These are phyloP conservation scores for Clanis bilineata DNA, from an alignment of 2,888 invertebrate genomes.

Conservation along the genomic window DNA sequence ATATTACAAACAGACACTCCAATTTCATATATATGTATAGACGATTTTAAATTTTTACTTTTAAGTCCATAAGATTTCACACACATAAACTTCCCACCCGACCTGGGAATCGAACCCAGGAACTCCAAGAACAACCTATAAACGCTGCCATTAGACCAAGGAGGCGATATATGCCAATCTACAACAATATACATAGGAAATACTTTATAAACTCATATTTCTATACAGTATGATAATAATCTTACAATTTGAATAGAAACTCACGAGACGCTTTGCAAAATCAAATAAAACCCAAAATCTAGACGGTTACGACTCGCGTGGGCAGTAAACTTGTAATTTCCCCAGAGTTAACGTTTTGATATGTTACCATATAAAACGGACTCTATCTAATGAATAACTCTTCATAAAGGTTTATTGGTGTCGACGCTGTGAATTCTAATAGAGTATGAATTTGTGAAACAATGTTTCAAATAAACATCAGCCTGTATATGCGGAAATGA, in stretches of 20 bases:
- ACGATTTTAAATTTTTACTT: too few species aligned
- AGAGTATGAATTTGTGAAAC: constrained; percentile 36
- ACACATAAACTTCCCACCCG: too few species aligned
- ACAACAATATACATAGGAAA: too few species aligned
- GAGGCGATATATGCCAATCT: too few species aligned
- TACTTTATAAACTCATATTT: too few species aligned
- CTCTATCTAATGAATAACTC: constrained; percentile 38
- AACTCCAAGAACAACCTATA: too few species aligned
- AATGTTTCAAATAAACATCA: background rate
- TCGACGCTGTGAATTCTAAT: constrained; percentile 41
- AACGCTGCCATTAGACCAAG: too few species aligned
- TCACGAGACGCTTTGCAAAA: background rate
- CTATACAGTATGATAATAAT: background rate
- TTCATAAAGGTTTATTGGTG: constrained; percentile 35
- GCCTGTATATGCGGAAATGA: background rate
- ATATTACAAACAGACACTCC: too few species aligned
- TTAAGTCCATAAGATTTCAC: too few species aligned
- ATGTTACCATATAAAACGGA: constrained; percentile 52
- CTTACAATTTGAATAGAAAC: background rate
- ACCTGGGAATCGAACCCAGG: too few species aligned
- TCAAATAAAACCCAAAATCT: constrained; percentile 5
- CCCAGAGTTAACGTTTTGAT: constrained; percentile 53
- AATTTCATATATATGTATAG: too few species aligned
- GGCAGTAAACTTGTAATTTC: constrained; percentile 51
- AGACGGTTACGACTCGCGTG: constrained; percentile 7